Base-by-base conservation (phyloP, 2,797 vertebrate genomes). In the Microctenopoma steveboyesi region DNA sequence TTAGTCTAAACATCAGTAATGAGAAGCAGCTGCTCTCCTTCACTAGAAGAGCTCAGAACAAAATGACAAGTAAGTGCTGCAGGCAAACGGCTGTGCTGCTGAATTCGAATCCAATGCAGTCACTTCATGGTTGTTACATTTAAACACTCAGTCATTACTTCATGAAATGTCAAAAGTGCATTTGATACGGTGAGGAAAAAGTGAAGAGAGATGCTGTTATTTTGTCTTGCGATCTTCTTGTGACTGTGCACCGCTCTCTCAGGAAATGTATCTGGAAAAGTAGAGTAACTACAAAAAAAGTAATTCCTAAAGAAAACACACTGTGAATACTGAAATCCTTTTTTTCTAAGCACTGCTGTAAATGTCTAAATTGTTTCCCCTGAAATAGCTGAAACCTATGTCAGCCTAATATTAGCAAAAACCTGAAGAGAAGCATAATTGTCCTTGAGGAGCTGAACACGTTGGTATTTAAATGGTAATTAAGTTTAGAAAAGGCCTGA, bases 21-120 rank as follows among this genome's bases (percentile, higher is more conserved):
- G 80, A 89, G 88, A 83, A 82, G 75, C 91, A 91, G 91, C 86
- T 92, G 90, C 80, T 86, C 56, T 76, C 74, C 84, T 84, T 82
- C 82, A 78, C 78, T 84, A 81, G 83, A 88, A 86, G 89, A 89
- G 88, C 76, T 85, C 72, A 61, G 35, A 63, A 64, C 45, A 50
- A 83, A 87, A 81, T 73, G 85, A 86, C 72, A 81, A 72, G 80
- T 69, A 53, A 74, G 71, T 73, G 77, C 84, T 87, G 80, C 71
- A 65, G 83, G 86, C 78, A 33, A 65, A 72, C 77, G 70, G 54
- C 73, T 37, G 69, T 14, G n/a, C 33, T 2, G 61, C 72, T 58
- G 72, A 74, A 57, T 83, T 67, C 67, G 82, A 74, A 86, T 69
- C 64, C 75, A 13, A 62, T 51, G 58, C 71, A 50, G 54, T 49